Base-by-base conservation (phyloP, 2,113 vertebrate genomes). In the Polyodon spathula region DNA sequence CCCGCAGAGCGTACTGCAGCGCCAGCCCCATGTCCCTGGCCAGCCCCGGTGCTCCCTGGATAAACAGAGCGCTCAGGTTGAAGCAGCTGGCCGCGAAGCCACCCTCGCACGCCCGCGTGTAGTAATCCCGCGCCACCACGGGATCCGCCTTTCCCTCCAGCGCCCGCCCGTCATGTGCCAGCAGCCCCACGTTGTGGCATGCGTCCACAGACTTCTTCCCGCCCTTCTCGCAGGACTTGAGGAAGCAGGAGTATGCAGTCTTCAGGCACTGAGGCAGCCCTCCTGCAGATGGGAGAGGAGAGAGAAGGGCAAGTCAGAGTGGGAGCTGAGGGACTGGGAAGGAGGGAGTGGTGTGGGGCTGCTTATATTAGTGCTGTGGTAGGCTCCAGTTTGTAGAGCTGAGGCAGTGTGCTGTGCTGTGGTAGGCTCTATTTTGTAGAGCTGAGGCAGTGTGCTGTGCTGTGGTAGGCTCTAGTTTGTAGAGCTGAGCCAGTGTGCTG, bases 51-150 rank as follows among this genome's bases (percentile, higher is more conserved):
- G 81, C 66, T 27, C 94, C 93, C 58, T 90, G 75, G 41, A 98
- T 90, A 66, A 86, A 96, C 37, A 97, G 68, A 1, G 80, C 65
- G 40, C 94, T 93, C 63, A 97, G 85, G 66, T 97, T 95, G 69
- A 95, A 97, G 77, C 95, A 98, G 71, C 94, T 94, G 0, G 93
- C 77, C 4, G 90, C 88, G 54, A 87, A 96, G 59, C 71, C 84
- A 14, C 80, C 81, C 0, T 85, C 81, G 8, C 95, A 98, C 41
- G 92, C 94, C 73, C 82, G 92, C 40, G 82, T 82, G 41, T 96
- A 97, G 73, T 92, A 94, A 72, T 90, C 81, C 51, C 76, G 85
- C 58, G 94, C 94, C 0, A 56, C 62, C 2, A 41, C 37, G 0
- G 78, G 61, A 63, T 97, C 81, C 0, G 89, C 73, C 52, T 77